These are phyloP conservation scores for Istiophorus platypterus DNA, from an alignment of 2,113 vertebrate species.

Conservation along the genomic window DNA sequence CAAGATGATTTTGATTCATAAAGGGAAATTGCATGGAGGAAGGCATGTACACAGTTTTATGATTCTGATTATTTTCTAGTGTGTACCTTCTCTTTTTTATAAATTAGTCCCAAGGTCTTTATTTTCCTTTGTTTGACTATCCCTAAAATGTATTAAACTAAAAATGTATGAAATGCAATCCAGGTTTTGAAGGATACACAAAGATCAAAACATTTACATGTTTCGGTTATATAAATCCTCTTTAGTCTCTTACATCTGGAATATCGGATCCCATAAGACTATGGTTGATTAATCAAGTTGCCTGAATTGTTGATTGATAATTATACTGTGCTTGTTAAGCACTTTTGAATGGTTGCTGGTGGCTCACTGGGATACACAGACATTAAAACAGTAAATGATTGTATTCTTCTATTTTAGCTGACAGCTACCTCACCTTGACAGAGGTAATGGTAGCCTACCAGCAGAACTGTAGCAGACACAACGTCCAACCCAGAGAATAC, in stretches of 20 bases:
- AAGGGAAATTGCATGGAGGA: no score
- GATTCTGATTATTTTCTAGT: background rate
- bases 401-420: conserved; percentile 75
- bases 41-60: background rate
- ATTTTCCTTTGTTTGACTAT: background rate
- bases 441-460: conserved; percentile 81
- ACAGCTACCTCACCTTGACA: conserved; percentile 73
- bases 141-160: background rate
- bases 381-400: conserved; percentile 57
- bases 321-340: conserved; percentile 47
- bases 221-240: conserved; percentile 34
- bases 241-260: conserved; percentile 43
- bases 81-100: background rate
- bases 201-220: conserved; percentile 22
- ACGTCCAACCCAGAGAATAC: conserved; percentile 76
- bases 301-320: conserved; percentile 64
- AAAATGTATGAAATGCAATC: conserved; percentile 4
- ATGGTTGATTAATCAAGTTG: conserved; percentile 48
- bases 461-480: conserved; percentile 81
- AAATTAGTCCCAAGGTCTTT: background rate
- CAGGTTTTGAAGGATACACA: conserved; percentile 42
- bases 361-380: conserved; percentile 50
- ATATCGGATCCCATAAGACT: conserved; percentile 30
- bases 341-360: conserved; percentile 46
- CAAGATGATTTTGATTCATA: background rate